Conservation (phyloP, 1,140 invertebrate species). For the Drosophila carrolli region DNA sequence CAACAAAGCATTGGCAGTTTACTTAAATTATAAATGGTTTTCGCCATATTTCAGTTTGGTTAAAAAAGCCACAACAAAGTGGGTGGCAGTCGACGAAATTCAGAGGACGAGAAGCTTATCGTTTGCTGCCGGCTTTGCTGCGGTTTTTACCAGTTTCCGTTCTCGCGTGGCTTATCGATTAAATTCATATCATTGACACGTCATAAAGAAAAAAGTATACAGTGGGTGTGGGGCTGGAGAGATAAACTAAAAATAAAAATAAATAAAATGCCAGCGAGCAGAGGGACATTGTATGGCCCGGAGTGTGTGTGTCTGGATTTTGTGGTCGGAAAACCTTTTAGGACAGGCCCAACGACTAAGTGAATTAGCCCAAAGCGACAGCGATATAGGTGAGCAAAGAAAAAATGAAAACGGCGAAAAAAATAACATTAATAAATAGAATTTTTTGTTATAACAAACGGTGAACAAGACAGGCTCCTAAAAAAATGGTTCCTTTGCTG, state of each 20-base stretch:
- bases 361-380: constrained; percentile 40
- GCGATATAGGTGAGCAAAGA: constrained; percentile 26
- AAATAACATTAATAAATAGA: constrained; percentile 39
- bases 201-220: constrained; percentile 41
- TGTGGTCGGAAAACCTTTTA: constrained; percentile 53
- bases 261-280: constrained; percentile 13
- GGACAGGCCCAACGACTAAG: constrained; percentile 29
- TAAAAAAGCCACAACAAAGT: constrained; percentile 30
- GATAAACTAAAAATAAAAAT: constrained; percentile 48
- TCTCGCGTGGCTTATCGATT: constrained; percentile 48
- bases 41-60: constrained; percentile 31
- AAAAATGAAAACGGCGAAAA: constrained; percentile 16
- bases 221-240: constrained; percentile 1
- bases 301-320: constrained; percentile 10
- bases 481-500: constrained; percentile 10
- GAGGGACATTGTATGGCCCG: neutral
- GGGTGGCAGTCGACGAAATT: neutral
- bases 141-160: constrained; percentile 42
- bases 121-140: constrained; percentile 39
- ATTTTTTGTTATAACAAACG: constrained; percentile 32
- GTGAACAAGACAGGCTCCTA: constrained; percentile 7
- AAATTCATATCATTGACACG: constrained; percentile 53
- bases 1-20: constrained; percentile 26
- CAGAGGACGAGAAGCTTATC: constrained; percentile 36
- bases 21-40: constrained; percentile 47